Percentiles rank a stretch among this genome's conserved stretches.
These are phyloP conservation scores for Dicrostonyx torquatus DNA, from an alignment of 2,797 vertebrate genomes.

Conservation along the genomic window DNA sequence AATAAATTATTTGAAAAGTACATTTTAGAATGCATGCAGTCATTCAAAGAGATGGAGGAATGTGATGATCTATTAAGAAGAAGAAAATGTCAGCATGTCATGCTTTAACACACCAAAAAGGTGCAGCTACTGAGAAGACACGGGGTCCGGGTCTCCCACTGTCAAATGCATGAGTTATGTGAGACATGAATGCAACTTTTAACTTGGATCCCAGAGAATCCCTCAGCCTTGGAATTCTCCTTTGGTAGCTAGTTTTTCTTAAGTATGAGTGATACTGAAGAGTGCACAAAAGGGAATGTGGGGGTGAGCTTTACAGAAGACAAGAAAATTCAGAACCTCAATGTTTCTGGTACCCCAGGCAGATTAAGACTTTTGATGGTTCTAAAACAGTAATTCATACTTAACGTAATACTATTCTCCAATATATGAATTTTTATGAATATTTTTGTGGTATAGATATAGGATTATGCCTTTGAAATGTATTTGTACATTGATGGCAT, in stretches of 20 bases:
- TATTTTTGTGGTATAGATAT: neutral
- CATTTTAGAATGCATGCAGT: neutral
- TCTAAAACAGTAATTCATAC: neutral
- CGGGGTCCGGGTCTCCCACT: too few relatives aligned
- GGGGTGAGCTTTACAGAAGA: conserved; percentile 66
- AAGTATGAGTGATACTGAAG: conserved; percentile 75
- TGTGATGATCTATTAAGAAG: neutral
- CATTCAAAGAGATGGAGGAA: neutral
- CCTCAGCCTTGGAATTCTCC: conserved; percentile 58
- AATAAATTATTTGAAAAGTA: conserved; percentile 25
- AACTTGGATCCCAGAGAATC: conserved; percentile 34
- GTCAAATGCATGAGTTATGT: neutral
- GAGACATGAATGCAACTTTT: neutral
- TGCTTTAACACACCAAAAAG: neutral
- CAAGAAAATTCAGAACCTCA: conserved; percentile 51
- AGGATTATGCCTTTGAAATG: neutral
- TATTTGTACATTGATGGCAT: neutral
- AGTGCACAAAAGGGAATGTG: conserved; percentile 69
- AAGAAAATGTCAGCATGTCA: neutral
- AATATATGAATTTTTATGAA: neutral
- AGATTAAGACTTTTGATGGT: conserved; percentile 60
- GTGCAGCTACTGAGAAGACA: neutral
- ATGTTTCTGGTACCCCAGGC: conserved; percentile 71
- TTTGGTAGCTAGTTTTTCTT: conserved; percentile 66
- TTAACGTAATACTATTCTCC: neutral